Base-by-base conservation (phyloP, 2,888 invertebrate species). In the Callyntrura guangdongensis region DNA sequence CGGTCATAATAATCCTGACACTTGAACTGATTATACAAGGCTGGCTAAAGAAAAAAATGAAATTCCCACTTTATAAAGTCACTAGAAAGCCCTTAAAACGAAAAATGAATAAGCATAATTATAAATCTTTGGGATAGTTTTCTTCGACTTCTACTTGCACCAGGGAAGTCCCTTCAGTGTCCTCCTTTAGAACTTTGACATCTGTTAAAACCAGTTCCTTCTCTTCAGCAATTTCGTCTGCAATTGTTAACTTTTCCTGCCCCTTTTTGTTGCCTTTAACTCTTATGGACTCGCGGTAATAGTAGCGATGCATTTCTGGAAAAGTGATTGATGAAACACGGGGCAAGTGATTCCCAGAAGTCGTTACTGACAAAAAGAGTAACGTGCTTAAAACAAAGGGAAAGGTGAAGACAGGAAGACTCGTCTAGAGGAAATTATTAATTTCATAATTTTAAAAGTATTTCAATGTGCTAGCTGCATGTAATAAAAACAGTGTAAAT, bases 321-420 rank as follows among this genome's bases (percentile, higher is more conserved):
- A 94, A 95, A 0, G 95, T 94, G 6, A 94, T 84, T n/a, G 91
- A 92, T 0, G 85, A 64, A 0, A 95, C 95, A 56, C 94, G 92
- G 0, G 94, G 94, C 86, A 95, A 94, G 14, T 91, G 92, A 2
- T 94, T 92, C 17, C 94, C 94, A 20, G 93, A 93, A 6, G 94
- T 92, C 6, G 94, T 94, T 14, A 95, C 94, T 59, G 94, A 95
- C 36, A 95, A 88, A 92, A 95, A 95, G n/a, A 95, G 72, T 92
- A 95, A 94, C 2, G 94, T 94, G 9, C 94, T 94, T 64, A 95
- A 74, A 56, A 95, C 94, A 92, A 95, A 95, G 0, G 95, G 95
- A 27, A 95, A 61, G 4, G 95, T 94, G 56, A 95, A 93, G 49
- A 95, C 93, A 5, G 95, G 95, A 49, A 95, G 92, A 81, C 84